These are phyloP conservation scores for Alauda arvensis DNA, from an alignment of 2,797 vertebrate genomes.

Conservation along the genomic window DNA sequence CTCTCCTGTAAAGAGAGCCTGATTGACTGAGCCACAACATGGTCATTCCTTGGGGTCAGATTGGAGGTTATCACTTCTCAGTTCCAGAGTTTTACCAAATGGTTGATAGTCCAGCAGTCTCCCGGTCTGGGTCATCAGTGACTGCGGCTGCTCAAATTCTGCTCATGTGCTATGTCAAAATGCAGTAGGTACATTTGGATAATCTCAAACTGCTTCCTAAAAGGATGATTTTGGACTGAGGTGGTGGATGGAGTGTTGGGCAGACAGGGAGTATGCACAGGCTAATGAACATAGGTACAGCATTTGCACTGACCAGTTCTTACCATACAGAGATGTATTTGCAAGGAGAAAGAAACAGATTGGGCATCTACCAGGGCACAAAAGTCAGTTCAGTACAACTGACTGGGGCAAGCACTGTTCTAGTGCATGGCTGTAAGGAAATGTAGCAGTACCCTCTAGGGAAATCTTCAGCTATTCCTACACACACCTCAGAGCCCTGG, in stretches of 20 bases:
- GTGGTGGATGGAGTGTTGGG: not conserved
- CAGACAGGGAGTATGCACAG: accelerated
- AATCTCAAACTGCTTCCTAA: not conserved
- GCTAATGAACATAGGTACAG: not conserved
- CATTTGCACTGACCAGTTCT: not conserved
- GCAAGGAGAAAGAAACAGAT: not conserved
- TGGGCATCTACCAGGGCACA: not conserved
- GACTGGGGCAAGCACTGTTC: not conserved
- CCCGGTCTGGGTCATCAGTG: not conserved
- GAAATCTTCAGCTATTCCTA: not conserved
- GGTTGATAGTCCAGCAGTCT: not conserved
- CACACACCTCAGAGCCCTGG: accelerated
- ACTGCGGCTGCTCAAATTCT: not conserved
- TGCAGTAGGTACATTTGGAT: not conserved
- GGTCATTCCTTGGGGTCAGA: not conserved
- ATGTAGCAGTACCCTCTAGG: not conserved
- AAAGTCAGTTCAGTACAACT: not conserved
- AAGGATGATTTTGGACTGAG: not conserved
- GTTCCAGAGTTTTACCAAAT: not conserved
- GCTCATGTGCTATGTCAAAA: not conserved
- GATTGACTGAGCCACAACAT: not conserved
- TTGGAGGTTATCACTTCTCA: not conserved
- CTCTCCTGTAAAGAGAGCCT: not conserved
- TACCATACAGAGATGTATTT: not conserved
- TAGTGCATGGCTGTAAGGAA: not conserved